Base-by-base conservation (phyloP, 2,888 invertebrate species). In the Sesia bembeciformis region DNA sequence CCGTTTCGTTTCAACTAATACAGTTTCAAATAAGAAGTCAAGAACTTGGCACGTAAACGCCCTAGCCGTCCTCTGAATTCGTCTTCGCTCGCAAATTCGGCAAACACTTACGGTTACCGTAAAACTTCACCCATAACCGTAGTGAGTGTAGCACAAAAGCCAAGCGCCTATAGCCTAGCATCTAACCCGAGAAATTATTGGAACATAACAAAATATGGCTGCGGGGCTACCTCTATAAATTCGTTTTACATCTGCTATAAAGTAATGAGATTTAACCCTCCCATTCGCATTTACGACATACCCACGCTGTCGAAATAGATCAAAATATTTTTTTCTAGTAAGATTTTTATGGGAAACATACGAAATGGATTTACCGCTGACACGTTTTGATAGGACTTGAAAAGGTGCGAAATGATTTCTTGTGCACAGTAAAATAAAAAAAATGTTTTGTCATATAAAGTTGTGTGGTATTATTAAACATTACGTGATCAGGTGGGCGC, bases 191-290 rank as follows among this genome's bases (percentile, higher is more conserved):
- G 40, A 23, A 84, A 82, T 85, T 84, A 85, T 85, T 77, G 80
- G 81, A 76, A 82, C 81, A 85, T 83, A 84, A 83, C 83, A 77
- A 81, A 84, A 84, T 83, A 85, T 79, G 75, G 78, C 78, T 76
- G 62, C 65, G 67, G 74, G 74, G 70, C 67, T 74, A 78, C 82
- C 83, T 75, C 79, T 69, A 84, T 84, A 85, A 84, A 85, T 84
- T 58, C 80, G 79, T 71, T 84, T 84, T 82, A 83, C 84, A 82
- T 84, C 81, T 81, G 76, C 84, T 74, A 84, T 86, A 86, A 86
- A 84, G 84, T 86, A 86, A 86, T 84, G 83, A 84, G 83, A 84
- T 88, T 86, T 84, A 84, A 81, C 84, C 85, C 81, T 76, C 78
- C 74, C 72, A 78, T 81, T 78, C 75, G 68, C 78, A 67, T 85